Evolutionary conservation across 2,113 vertebrate species (phyloP), one percentile per base, ranked within the genome.

Genomic region (Gymnorhina tibicen): DNA sequence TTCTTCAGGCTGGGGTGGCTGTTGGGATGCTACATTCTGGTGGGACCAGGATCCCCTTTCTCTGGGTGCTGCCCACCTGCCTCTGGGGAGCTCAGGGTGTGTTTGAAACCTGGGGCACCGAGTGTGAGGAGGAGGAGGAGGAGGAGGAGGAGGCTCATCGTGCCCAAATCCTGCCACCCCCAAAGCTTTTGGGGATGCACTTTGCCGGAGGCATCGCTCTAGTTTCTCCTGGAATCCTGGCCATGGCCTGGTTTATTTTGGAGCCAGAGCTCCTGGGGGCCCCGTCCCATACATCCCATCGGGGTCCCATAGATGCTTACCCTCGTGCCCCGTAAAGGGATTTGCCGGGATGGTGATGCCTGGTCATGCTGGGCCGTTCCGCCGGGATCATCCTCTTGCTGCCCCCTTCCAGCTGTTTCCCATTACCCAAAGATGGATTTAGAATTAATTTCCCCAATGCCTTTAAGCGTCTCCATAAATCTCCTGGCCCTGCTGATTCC

Each of bases 311-410:
- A 6, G 11, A 7, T 10, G 0, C 32, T 44, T 22, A 28, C 32
- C 55, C 32, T 46, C 0, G 0, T 47, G 16, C 7, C 20, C 16
- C 0, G 0, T 28, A 14, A 2, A 1, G 53, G n/a, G 81, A 13
- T 73, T 59, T 86, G 72, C 30, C 0, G 1, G 21, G 0, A 1
- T 2, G 1, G 44, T 1, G 6, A 2, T 66, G n/a, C 46, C 60
- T 3, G 10, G 12, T 89, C 24, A 26, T 4, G 3, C 62, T 4
- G 5, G 27, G 46, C 42, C 0, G 0, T 37, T 69, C 13, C 0
- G 3, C 50, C 0, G 0, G 27, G 23, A 44, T 11, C 11, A 1
- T 53, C 62, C 27, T 30, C 52, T 75, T 7, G 8, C 47, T 4
- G 3, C 56, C 32, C 41, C 39, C 26, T 49, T 27, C 27, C 49